Evolutionary conservation across 2,113 vertebrate species (phyloP), one percentile per base, ranked within the genome.

Genomic region (Megaceryle maxima): DNA sequence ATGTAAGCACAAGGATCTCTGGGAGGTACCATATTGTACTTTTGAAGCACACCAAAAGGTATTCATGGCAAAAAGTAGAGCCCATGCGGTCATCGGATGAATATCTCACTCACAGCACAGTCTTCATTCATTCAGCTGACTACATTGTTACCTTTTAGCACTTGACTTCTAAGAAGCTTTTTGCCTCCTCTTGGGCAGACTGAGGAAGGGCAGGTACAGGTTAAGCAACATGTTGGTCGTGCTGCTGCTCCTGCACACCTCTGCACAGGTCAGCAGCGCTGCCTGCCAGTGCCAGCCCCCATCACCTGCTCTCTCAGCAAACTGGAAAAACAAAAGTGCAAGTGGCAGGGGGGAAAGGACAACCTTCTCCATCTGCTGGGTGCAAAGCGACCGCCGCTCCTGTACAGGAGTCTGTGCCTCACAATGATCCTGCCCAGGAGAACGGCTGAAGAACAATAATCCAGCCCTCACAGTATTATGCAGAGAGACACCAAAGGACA

Each of bases 11-110:
- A 43, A 9, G 15, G 44, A 15, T 28, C n/a, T 63, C 20, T 35
- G 17, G 13, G 19, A 83, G 18, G 10, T 46, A 35, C 18, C 69
- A 20, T 2, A 24, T 19, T 18, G 8, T 29, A 41, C 31, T 44
- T 91, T 26, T 39, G 50, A 77, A 81, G 28, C 28, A 28, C 21
- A 31, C 10, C 11, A 59, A 26, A 69, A 80, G 19, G 33, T 21
- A n/a, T 35, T 72, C 25, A 35, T 10, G 24, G 31, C 57, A 87
- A 51, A n/a, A 44, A 69, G 68, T 4, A 48, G 14, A 89, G 35
- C 10, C 43, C 5, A 13, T 2, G 21, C 9, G 5, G 22, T 56
- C 64, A 48, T 1, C 1, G 0, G 6, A 29, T 13, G 1, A 57
- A 5, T 51, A 1, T 11, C 16, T 48, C 17, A 29, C 11, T 53